Conservation (phyloP, 2,113 vertebrate species). For the Oophaga pumilio region DNA sequence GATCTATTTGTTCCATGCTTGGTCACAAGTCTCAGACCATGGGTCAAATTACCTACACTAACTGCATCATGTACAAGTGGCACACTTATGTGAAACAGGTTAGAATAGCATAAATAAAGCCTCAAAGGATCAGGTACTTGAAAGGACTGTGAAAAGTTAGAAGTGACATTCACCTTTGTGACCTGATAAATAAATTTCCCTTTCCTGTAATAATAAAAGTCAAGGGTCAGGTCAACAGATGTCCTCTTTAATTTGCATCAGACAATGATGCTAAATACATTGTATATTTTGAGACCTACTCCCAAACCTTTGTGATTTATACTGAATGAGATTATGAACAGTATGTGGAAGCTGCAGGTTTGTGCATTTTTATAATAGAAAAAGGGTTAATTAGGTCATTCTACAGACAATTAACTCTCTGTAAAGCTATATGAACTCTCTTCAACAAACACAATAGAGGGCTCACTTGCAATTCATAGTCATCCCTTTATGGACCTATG, state of each 20-base stretch:
- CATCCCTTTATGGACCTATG: no score
- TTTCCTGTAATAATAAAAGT: slow-evolving; percentile 18
- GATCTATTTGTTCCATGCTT: no score
- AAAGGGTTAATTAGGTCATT: not conserved
- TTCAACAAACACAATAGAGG: not conserved
- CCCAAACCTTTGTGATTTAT: not conserved
- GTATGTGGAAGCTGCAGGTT: not conserved
- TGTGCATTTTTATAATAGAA: not conserved
- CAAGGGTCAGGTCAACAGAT: slow-evolving; percentile 32
- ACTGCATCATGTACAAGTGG: no score
- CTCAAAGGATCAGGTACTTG: not conserved
- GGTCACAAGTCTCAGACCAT: no score
- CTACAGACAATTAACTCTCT: not conserved
- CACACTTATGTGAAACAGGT: not conserved
- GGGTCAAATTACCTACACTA: no score
- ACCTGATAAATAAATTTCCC: slow-evolving; percentile 30
- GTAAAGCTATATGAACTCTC: not conserved
- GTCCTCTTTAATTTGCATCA: slow-evolving; percentile 6
- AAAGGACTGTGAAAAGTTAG: not conserved
- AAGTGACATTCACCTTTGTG: slow-evolving; percentile 20
- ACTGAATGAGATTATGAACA: not conserved
- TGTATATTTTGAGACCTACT: not conserved
- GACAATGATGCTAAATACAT: not conserved
- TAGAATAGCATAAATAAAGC: not conserved
- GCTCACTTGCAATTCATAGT: no score